phyloP scores from a whole-genome alignment of 1,140 invertebrate species.

The Achroia grisella region DNA sequence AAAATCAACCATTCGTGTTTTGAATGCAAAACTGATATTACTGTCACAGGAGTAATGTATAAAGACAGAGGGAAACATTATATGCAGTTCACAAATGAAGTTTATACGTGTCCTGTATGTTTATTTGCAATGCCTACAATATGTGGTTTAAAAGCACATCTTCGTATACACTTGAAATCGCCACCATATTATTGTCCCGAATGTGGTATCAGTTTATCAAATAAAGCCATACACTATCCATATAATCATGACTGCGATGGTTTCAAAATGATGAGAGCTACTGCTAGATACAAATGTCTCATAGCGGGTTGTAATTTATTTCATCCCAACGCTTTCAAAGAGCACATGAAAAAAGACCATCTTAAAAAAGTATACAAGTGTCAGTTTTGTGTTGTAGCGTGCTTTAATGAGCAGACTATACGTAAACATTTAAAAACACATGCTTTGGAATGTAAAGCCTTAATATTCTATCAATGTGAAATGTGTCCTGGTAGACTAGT shows the following conservation, averaged over 20 bases:
- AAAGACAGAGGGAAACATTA: conserved; percentile 51
- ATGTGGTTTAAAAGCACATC: conserved; percentile 66
- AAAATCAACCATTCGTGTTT: conserved; percentile 15
- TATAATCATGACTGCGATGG: conserved; percentile 67
- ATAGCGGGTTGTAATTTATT: conserved; percentile 50
- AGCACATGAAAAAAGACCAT: conserved; percentile 62
- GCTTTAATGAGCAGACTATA: conserved; percentile 42
- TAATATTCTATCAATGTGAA: conserved; percentile 49
- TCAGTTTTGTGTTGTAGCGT: conserved; percentile 44
- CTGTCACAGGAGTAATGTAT: conserved; percentile 4
- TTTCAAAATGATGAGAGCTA: conserved; percentile 68
- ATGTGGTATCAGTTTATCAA: conserved; percentile 61
- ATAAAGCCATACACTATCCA: conserved; percentile 37
- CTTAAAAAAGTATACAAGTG: conserved; percentile 62
- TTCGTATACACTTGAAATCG: conserved; percentile 58
- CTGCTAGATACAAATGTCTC: conserved; percentile 57
- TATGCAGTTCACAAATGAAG: conserved; percentile 33
- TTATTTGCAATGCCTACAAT: conserved; percentile 59
- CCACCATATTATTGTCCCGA: conserved; percentile 72
- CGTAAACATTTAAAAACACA: conserved; percentile 33
- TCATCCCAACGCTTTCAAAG: conserved; percentile 52
- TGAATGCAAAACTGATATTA: conserved; percentile 32
- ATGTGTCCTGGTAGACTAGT: conserved; percentile 47
- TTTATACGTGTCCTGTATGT: conserved; percentile 55
- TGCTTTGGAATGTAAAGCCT: conserved; percentile 13